Conservation (phyloP, 2,113 vertebrate species). For the Perccottus glenii region DNA sequence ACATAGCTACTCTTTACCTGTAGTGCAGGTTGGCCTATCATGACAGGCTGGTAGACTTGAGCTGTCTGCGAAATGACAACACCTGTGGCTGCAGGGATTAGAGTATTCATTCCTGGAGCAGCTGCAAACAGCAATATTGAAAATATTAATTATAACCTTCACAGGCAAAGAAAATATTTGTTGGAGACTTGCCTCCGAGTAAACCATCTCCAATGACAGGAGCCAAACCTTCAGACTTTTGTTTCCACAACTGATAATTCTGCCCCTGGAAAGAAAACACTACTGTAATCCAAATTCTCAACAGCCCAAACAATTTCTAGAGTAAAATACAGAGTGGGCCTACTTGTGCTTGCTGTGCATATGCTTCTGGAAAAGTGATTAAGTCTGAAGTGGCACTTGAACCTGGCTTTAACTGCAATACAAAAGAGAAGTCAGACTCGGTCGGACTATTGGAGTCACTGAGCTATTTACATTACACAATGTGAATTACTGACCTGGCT, state of each 20-base stretch:
- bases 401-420: slow-evolving; percentile 81
- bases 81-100: slow-evolving; percentile 79
- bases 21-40: slow-evolving; percentile 78
- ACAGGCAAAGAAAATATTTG: neutral
- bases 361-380: slow-evolving; percentile 84
- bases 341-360: slow-evolving; percentile 86
- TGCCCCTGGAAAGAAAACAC: slow-evolving; percentile 70
- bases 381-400: slow-evolving; percentile 82
- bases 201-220: slow-evolving; percentile 71
- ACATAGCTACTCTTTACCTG: slow-evolving; percentile 76
- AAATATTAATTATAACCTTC: neutral
- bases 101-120: slow-evolving; percentile 66
- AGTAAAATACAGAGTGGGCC: slow-evolving; percentile 10
- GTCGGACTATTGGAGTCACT: too few species aligned
- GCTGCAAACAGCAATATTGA: slow-evolving; percentile 49
- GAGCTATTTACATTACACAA: too few species aligned
- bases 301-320: too few species aligned
- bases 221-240: slow-evolving; percentile 71
- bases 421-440: neutral
- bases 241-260: slow-evolving; percentile 79
- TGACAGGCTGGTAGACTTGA: slow-evolving; percentile 85
- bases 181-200: slow-evolving; percentile 61
- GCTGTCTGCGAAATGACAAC: slow-evolving; percentile 88
- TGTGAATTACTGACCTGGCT: slow-evolving; percentile 82
- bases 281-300: neutral